Evolutionary conservation across 2,113 vertebrate species (phyloP).

Genomic region (Callospermophilus lateralis): DNA sequence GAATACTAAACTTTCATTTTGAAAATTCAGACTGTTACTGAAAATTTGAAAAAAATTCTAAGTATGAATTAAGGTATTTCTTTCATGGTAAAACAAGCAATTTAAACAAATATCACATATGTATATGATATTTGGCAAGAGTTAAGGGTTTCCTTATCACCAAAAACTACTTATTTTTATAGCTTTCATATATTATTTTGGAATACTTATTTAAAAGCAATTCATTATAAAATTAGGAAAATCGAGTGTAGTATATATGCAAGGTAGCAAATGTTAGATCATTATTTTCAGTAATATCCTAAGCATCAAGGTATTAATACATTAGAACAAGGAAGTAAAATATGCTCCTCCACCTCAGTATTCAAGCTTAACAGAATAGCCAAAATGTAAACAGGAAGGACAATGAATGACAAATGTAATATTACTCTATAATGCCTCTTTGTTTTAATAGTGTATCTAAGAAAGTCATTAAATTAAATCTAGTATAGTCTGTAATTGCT

Average conservation of each 20-base stretch:
- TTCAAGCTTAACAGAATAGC: not conserved
- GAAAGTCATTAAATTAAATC: conserved; percentile 68
- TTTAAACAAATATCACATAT: conserved; percentile 3
- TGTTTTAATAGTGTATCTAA: conserved; percentile 4
- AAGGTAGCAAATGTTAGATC: not conserved
- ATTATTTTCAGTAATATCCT: not conserved
- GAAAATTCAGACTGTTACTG: conserved; percentile 3
- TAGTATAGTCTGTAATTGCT: conserved; percentile 46
- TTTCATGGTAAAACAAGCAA: not conserved
- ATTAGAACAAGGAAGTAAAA: not conserved
- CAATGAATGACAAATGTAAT: conserved; percentile 36
- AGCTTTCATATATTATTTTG: not conserved
- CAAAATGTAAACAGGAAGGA: conserved; percentile 44
- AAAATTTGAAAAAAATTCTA: not conserved
- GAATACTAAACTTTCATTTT: conserved; percentile 7
- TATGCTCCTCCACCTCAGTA: not conserved
- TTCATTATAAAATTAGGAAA: not conserved
- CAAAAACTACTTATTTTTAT: not conserved
- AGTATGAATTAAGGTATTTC: not conserved
- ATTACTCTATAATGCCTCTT: not conserved
- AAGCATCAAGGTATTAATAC: not conserved
- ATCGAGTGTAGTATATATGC: not conserved
- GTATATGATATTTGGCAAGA: not conserved
- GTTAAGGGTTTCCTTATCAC: not conserved
- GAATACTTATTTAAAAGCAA: conserved; percentile 1